Base-by-base conservation (phyloP, 2,797 vertebrate species). In the Acomys russatus region DNA sequence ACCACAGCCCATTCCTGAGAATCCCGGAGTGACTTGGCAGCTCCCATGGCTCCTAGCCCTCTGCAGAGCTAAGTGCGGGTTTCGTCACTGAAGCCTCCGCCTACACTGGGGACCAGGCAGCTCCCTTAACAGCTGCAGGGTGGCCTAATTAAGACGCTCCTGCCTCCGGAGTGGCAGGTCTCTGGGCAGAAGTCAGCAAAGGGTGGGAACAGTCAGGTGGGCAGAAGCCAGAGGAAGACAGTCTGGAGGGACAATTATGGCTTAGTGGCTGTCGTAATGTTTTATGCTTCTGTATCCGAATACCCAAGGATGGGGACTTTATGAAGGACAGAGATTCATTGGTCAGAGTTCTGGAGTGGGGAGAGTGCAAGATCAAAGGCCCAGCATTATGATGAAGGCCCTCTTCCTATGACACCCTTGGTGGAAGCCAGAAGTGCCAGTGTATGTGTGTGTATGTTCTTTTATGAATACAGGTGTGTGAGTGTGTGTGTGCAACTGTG, bases 111-210 rank as follows among this genome's bases (percentile, higher is more conserved):
- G 91, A 76, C 61, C 83, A 33, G 59, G 88, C 94, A 74, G 88
- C 76, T 91, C 90, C 93, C 96, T 10, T 6, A 38, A 86, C 95
- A 95, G 96, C 94, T 97, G 95, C 86, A 63, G 20, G 70, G 93
- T 35, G 38, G 83, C 94, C 97, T 97, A 70, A 95, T 91, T 93
- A 94, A 95, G 90, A 94, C 6, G 4, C 56, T n/a, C n/a, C 51
- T 82, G 64, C 79, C 88, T 54, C n/a, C n/a, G 9, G 77, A 49
- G 86, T 59, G 91, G 66, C 80, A 14, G 79, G 91, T 38, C 18
- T 12, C 82, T 23, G 85, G 90, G 90, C 94, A 86, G 92, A 92
- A 93, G 96, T 91, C 96, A 74, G 74, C 61, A 11, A 66, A 73
- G 56, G 83, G 3, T 9, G 38, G 85, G 91, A 74, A 22, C 11